Conservation (phyloP, 35 echinoderm and acorn worm species). For the Chiridota heheva region DNA sequence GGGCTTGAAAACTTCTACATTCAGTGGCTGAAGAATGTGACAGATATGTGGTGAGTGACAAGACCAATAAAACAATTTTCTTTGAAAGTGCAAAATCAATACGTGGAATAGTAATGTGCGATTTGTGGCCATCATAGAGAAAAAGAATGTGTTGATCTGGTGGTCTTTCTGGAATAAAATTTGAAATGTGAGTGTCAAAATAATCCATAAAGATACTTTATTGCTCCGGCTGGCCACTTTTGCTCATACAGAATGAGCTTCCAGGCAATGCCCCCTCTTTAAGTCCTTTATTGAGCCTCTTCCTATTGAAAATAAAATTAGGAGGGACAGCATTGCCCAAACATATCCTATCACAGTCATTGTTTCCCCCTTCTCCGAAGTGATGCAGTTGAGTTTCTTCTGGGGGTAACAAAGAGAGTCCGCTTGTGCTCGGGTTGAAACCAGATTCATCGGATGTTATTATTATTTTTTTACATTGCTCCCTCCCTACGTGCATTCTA, state of each 20-base stretch:
- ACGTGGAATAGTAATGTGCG: conserved; percentile 38
- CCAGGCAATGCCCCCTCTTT: conserved; percentile 35
- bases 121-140: conserved; percentile 61
- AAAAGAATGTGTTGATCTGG: conserved; percentile 39
- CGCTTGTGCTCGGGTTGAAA: no score
- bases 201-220: conserved; percentile 20
- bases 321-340: conserved; percentile 52
- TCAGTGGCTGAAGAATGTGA: conserved; percentile 22
- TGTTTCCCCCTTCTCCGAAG: conserved; percentile 9
- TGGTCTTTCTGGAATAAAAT: conserved; percentile 9
- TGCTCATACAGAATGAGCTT: conserved; percentile 30
- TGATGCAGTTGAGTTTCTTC: conserved; percentile 19
- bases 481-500: no score
- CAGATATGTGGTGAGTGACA: conserved; percentile 53
- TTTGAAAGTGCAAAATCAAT: conserved; percentile 32
- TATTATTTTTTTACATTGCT: no score
- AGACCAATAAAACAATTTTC: conserved; percentile 20
- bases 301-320: conserved; percentile 53
- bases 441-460: no score
- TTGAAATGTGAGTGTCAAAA: neutral
- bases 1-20: conserved; percentile 27
- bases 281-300: conserved; percentile 7
- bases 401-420: no score
- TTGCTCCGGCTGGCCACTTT: conserved; percentile 55
- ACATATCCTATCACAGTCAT: conserved; percentile 57